Conservation (phyloP, 2,113 vertebrate genomes). For the Kryptolebias marmoratus region DNA sequence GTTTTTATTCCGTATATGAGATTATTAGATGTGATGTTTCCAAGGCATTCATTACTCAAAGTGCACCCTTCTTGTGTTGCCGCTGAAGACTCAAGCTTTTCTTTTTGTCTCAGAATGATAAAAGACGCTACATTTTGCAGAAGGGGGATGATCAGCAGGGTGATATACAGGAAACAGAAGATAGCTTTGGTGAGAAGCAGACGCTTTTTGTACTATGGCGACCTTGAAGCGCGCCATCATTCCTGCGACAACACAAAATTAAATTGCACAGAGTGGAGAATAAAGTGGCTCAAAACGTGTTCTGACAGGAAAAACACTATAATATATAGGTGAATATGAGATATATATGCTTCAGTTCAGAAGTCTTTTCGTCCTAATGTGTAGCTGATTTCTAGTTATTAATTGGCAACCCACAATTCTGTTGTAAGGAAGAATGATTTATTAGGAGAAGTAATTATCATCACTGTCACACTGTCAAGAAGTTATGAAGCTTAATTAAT, state of each 20-base stretch:
- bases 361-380: constrained; percentile 1
- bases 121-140: constrained; percentile 24
- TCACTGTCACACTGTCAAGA: constrained; percentile 7
- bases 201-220: constrained; percentile 32
- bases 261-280: not conserved
- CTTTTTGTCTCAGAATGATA: not conserved
- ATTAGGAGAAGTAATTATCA: constrained; percentile 12
- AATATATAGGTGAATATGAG: not conserved
- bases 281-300: not conserved
- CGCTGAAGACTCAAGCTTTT: not conserved
- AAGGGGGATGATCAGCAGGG: constrained; percentile 19
- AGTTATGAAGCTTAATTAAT: constrained; percentile 6
- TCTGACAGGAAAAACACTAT: not conserved
- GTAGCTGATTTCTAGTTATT: constrained; percentile 33
- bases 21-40: constrained; percentile 21
- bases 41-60: constrained; percentile 7
- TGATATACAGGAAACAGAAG: constrained; percentile 33
- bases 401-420: constrained; percentile 12
- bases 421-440: constrained; percentile 10
- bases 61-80: not conserved
- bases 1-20: not conserved
- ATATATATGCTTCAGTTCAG: constrained; percentile 2
- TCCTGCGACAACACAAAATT: constrained; percentile 18
- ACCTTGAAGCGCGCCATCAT: constrained; percentile 50
- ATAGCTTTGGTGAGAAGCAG: constrained; percentile 10